Evolutionary conservation across 2,888 invertebrate genomes (phyloP), one percentile per base, ranked within the genome.

Genomic region (Rhodophaea formosa): DNA sequence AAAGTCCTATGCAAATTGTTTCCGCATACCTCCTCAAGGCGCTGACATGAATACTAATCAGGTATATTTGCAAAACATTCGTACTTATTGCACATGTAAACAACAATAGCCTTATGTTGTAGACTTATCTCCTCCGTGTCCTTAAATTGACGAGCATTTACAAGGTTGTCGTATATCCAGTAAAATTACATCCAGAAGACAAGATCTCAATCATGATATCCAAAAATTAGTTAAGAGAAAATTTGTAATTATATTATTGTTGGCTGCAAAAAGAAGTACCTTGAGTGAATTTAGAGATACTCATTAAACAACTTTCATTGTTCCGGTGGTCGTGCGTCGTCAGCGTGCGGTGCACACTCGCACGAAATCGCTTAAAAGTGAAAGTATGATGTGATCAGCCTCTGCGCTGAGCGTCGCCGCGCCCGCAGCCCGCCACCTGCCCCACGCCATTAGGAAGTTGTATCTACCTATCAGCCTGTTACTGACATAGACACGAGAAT

Each of bases 311-410:
- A 84, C 85, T 86, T 86, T 85, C 86, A 80, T 86, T 84, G 84
- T 86, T 81, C 79, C 81, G 81, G 78, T 74, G 68, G 68, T 68
- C 73, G 77, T 70, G 68, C 64, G 67, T 74, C 70, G 72, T 74
- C 71, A 68, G 69, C 64, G 69, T 23, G 65, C 62, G 72, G 74
- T 72, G 74, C 72, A 72, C 75, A 74, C 79, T 82, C 70, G 79
- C 83, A 83, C 84, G 79, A 86, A 86, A 88, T 84, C 79, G 79
- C 69, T 76, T 81, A 85, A 88, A 89, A 89, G 88, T 88, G 89
- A 89, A 90, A 90, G 89, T 88, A 78, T 81, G 78, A 83, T 82
- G 83, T 80, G 86, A 85, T 84, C 82, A 76, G 70, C 74, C 70
- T 74, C 70, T 61, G 66, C 64, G 62, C 57, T 64, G 64, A 42